These are phyloP conservation scores for Ambastaia sidthimunki DNA, from an alignment of 2,797 vertebrate species.

Conservation along the genomic window DNA sequence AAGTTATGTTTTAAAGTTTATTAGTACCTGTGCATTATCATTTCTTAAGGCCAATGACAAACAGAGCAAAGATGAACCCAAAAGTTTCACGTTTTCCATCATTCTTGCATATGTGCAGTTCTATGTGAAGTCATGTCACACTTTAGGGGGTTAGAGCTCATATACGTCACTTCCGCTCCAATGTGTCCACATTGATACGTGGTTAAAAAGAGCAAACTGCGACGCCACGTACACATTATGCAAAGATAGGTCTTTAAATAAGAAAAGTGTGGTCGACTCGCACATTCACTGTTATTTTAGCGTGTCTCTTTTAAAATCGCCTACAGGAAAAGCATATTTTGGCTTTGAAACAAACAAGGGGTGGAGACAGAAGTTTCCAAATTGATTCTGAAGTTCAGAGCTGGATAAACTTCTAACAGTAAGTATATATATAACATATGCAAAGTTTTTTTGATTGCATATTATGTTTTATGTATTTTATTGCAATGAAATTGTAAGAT, in stretches of 20 bases:
- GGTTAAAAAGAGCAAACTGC: constrained; percentile 46
- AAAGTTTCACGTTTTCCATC: neutral
- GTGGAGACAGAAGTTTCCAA: constrained; percentile 37
- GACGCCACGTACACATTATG: constrained; percentile 62
- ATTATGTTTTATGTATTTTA: neutral
- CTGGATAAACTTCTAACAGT: constrained; percentile 3
- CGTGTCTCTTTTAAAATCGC: neutral
- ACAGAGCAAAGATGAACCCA: neutral
- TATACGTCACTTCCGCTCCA: constrained; percentile 60
- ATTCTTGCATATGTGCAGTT: neutral
- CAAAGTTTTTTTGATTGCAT: neutral
- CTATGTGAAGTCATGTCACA: constrained; percentile 14
- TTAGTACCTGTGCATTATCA: neutral
- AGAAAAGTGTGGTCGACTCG: neutral
- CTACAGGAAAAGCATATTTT: neutral
- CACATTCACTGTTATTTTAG: neutral
- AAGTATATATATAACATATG: neutral
- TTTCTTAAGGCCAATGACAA: neutral
- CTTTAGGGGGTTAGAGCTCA: neutral
- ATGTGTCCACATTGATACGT: constrained; percentile 40
- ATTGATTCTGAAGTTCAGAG: constrained; percentile 28
- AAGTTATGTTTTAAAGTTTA: neutral
- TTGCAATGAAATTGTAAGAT: neutral
- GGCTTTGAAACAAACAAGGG: constrained; percentile 30
- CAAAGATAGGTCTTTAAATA: constrained; percentile 31